Evolutionary conservation across 1,140 invertebrate genomes (phyloP), one percentile per base, ranked within the genome.

Genomic region (Hyposmocoma kahamanoa): DNA sequence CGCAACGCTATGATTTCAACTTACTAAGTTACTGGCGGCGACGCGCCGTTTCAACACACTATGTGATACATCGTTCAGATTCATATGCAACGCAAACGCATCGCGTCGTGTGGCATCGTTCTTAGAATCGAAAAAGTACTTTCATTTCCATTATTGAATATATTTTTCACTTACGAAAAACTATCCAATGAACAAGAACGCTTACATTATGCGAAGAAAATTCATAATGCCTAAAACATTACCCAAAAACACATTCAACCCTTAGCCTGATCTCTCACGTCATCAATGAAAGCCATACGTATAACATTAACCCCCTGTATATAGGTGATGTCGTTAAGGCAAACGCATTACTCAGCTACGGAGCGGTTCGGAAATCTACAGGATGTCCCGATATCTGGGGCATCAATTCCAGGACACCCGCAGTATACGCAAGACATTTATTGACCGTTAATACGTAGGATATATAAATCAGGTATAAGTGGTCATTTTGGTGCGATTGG

Each of bases 331-430:
- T 64, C 61, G 57, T 64, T 64, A 64, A 53, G 50, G 52, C 51
- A 47, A 62, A 56, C 57, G 51, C 54, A 57, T 60, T 57, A 57
- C 53, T 54, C 51, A 60, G 39, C 18, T 32, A 53, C 2, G 30
- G 34, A 42, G 11, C 39, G 20, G 10, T 39, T 39, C 50, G 53
- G 57, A 54, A 55, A 57, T 60, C 50, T 56, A 59, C 54, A 56
- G 57, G 53, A 60, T 56, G 51, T 59, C n/a, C n/a, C 44, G 57
- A 57, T 64, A 64, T 64, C 53, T 60, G 48, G 53, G 46, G 45
- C 61, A 63, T 63, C 56, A 63, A 59, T 63, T 52, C 47, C 45
- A 49, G 44, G 39, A 48, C 46, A 52, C 59, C 39, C 47, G 17
- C 19, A 50, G 26, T 26, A 26, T 15, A 53, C 44, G 43, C 47